phyloP scores from a whole-genome alignment of 1,140 invertebrate species.

The Thaumatotibia leucotreta region DNA sequence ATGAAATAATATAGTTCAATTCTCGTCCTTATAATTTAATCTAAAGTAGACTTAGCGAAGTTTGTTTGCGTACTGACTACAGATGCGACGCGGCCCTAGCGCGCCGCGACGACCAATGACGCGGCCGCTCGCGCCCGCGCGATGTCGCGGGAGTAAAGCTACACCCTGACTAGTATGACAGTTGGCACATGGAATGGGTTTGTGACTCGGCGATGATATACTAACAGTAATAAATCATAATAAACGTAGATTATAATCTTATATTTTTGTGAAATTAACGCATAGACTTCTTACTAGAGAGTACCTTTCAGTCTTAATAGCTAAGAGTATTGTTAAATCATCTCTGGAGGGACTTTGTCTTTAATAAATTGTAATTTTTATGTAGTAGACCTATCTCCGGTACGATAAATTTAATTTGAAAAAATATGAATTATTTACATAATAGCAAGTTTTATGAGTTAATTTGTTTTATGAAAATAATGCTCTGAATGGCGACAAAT shows the following conservation, averaged over 20 bases:
- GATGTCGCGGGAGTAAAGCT: slow-evolving; percentile 38
- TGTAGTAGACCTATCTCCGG: slow-evolving; percentile 51
- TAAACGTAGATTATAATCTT: slow-evolving; percentile 22
- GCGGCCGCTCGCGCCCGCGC: slow-evolving; percentile 22
- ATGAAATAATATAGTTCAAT: slow-evolving; percentile 55
- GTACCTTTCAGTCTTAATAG: slow-evolving; percentile 67
- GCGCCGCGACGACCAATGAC: slow-evolving; percentile 10
- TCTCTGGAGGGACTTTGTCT: slow-evolving; percentile 66
- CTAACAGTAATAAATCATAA: slow-evolving; percentile 36
- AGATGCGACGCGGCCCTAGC: slow-evolving; percentile 29
- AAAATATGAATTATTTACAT: slow-evolving; percentile 57
- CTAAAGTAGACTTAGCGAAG: slow-evolving; percentile 31
- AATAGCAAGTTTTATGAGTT: slow-evolving; percentile 30
- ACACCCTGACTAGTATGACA: slow-evolving; percentile 58
- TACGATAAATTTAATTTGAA: slow-evolving; percentile 45
- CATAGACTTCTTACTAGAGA: slow-evolving; percentile 25
- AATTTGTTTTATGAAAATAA: slow-evolving; percentile 55
- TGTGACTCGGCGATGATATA: slow-evolving; percentile 31
- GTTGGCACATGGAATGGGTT: slow-evolving; percentile 59
- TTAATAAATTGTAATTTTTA: slow-evolving; percentile 52
- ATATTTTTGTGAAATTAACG: slow-evolving; percentile 24
- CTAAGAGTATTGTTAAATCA: slow-evolving; percentile 68
- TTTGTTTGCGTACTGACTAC: slow-evolving; percentile 36
- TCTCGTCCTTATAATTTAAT: slow-evolving; percentile 37
- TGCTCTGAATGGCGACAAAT: slow-evolving; percentile 30